These are phyloP conservation scores for Aphidius colemani DNA, from an alignment of 2,888 invertebrate species.

Conservation along the genomic window DNA sequence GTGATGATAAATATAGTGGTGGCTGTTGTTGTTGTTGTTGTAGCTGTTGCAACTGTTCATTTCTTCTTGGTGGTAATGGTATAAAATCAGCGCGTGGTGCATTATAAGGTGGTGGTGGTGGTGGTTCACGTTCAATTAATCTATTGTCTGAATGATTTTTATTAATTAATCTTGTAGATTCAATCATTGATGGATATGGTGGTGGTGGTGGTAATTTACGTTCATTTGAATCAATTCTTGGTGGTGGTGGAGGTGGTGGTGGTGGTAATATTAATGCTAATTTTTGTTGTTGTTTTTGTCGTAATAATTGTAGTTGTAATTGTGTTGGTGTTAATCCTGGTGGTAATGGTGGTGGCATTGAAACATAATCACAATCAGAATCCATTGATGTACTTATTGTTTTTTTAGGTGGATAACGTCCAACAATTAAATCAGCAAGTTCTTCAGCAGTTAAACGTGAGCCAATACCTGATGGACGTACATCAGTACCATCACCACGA, in stretches of 20 bases:
- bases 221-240: slow-evolving; percentile 69
- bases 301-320: slow-evolving; percentile 55
- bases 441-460: slow-evolving; percentile 81
- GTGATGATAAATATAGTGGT: slow-evolving; percentile 60
- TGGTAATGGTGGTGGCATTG: slow-evolving; percentile 69
- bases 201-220: slow-evolving; percentile 61
- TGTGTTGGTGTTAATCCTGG: slow-evolving; percentile 66
- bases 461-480: slow-evolving; percentile 74
- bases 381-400: slow-evolving; percentile 85
- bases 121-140: slow-evolving; percentile 48
- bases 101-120: slow-evolving; percentile 75
- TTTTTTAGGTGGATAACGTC: slow-evolving; percentile 76
- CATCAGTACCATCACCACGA: slow-evolving; percentile 85
- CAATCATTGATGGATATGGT: slow-evolving; percentile 56
- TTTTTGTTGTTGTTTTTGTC: too few relatives aligned
- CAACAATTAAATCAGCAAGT: slow-evolving; percentile 81
- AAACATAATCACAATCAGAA: slow-evolving; percentile 89
- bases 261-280: slow-evolving; percentile 32
- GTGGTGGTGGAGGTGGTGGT: slow-evolving; percentile 64
- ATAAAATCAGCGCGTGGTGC: slow-evolving; percentile 68
- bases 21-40: slow-evolving; percentile 42
- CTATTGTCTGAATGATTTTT: slow-evolving; percentile 32
- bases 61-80: slow-evolving; percentile 66
- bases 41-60: slow-evolving; percentile 71
- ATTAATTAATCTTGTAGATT: slow-evolving; percentile 36